Percentiles rank a stretch among this genome's conserved stretches.
These are phyloP conservation scores for Rhinichthys klamathensis DNA, from an alignment of 2,113 vertebrate genomes.

Conservation along the genomic window DNA sequence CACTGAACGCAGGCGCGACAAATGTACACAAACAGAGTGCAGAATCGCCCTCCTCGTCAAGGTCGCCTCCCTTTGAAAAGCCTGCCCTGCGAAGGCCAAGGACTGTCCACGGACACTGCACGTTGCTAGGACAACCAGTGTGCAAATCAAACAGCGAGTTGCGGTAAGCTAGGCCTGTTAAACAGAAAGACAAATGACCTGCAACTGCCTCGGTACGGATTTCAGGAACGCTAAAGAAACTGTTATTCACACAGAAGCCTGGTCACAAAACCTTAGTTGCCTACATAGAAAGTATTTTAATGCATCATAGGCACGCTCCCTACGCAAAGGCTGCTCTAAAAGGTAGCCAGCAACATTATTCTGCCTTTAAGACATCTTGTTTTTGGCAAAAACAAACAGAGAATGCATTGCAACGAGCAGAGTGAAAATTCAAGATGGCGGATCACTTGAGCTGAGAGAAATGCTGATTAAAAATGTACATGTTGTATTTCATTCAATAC, in stretches of 20 bases:
- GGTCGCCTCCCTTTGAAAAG: slow-evolving; percentile 57
- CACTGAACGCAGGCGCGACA: slow-evolving; percentile 33
- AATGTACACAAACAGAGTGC: slow-evolving; percentile 28
- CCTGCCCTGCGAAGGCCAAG: slow-evolving; percentile 50
- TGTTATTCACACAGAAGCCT: not conserved
- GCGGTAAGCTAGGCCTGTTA: not conserved
- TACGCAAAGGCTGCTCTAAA: not conserved
- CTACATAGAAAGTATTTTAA: not conserved
- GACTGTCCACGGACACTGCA: slow-evolving; percentile 44
- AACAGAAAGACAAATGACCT: slow-evolving; percentile 35
- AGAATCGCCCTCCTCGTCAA: slow-evolving; percentile 28
- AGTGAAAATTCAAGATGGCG: not conserved
- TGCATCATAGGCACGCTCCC: not conserved
- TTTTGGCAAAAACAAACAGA: not conserved
- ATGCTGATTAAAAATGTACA: not conserved
- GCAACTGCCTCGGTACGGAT: not conserved
- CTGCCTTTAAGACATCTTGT: not conserved
- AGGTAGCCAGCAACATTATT: not conserved
- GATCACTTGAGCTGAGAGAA: not conserved
- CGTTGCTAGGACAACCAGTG: slow-evolving; percentile 50
- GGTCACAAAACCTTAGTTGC: not conserved
- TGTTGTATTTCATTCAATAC: not conserved
- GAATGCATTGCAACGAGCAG: not conserved
- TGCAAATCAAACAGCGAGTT: slow-evolving; percentile 38
- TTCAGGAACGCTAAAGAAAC: not conserved